Conservation (phyloP, 2,888 invertebrate genomes). For the Sepiola atlantica region DNA sequence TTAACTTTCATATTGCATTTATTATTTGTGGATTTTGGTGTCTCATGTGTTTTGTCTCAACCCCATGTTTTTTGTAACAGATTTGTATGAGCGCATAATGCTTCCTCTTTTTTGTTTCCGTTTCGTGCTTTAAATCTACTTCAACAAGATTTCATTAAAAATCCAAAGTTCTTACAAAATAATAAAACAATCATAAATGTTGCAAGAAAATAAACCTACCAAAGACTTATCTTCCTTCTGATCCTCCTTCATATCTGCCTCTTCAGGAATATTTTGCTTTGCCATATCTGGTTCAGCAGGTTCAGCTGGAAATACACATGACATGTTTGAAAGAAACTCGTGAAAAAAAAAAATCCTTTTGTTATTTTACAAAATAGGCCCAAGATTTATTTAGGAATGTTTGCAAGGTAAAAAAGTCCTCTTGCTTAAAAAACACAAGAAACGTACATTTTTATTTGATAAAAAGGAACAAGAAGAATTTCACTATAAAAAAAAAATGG, state of each 20-base stretch:
- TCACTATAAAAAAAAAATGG: too few species aligned
- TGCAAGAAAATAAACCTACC: not conserved
- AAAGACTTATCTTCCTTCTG: conserved; percentile 42
- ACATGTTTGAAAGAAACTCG: not conserved
- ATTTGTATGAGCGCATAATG: not conserved
- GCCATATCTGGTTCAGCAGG: conserved; percentile 34
- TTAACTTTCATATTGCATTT: too few species aligned
- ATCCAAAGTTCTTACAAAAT: not conserved
- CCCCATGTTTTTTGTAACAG: not conserved
- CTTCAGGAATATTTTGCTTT: conserved; percentile 43
- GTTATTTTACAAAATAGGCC: too few species aligned
- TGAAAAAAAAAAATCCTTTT: not conserved
- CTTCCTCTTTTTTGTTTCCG: not conserved
- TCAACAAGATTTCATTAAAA: not conserved
- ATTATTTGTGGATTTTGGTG: too few species aligned
- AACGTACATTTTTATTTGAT: too few species aligned
- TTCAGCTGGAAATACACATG: not conserved
- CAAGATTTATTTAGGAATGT: too few species aligned
- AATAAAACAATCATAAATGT: not conserved
- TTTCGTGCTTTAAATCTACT: too few species aligned
- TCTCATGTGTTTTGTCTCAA: too few species aligned
- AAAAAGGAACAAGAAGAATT: too few species aligned
- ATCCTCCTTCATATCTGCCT: conserved; percentile 38
- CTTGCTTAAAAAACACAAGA: too few species aligned
- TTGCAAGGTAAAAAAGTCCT: too few species aligned